phyloP scores from a whole-genome alignment of 2,888 invertebrate species.

The Machimus rusticus region DNA sequence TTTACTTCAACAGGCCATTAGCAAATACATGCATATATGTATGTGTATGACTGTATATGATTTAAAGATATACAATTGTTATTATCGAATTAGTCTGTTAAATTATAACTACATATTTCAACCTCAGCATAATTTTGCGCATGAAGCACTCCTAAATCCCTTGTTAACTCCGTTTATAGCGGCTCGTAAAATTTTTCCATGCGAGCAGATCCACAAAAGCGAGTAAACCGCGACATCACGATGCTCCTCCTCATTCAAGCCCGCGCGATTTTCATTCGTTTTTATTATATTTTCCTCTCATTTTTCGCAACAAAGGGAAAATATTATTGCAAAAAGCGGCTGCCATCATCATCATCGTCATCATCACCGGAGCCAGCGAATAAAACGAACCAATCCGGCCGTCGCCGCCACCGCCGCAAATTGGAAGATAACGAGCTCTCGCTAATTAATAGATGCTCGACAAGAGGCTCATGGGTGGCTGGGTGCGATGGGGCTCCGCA shows the following conservation, averaged over 20 bases:
- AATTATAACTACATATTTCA: neutral
- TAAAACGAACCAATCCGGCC: neutral
- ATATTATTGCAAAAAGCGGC: neutral
- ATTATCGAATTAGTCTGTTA: no score
- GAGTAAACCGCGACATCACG: conserved; percentile 30
- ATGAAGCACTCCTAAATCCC: neutral
- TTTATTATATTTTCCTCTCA: neutral
- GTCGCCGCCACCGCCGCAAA: conserved; percentile 37
- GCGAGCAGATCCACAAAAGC: conserved; percentile 35
- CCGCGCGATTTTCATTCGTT: conserved; percentile 17
- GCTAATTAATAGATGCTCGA: conserved; percentile 45
- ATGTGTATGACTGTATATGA: no score
- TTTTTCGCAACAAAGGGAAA: conserved; percentile 10
- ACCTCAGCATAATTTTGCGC: neutral
- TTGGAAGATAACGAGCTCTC: conserved; percentile 45
- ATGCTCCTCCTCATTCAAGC: neutral
- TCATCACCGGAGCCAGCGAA: neutral
- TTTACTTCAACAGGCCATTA: no score
- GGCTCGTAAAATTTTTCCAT: conserved; percentile 37
- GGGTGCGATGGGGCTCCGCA: conserved; percentile 30
- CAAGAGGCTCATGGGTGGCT: neutral
- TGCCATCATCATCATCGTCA: neutral
- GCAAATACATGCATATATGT: no score
- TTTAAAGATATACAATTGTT: no score
- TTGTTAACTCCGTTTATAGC: neutral